Evolutionary conservation across 2,113 vertebrate species (phyloP).

Genomic region (Synodontis membranacea): DNA sequence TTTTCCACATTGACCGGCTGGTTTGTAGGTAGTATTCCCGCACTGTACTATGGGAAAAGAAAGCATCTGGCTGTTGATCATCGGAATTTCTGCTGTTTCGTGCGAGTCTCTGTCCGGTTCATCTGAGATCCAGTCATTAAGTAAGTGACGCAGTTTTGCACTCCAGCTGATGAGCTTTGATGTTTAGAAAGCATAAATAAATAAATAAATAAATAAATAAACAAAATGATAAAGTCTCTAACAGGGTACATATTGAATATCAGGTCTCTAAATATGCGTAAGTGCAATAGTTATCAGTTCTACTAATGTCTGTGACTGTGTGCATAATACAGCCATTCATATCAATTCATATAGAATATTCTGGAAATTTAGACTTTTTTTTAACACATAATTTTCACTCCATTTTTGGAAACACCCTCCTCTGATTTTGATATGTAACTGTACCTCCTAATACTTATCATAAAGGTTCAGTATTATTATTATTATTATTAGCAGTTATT

Average conservation of each 20-base stretch:
- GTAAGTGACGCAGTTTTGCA: slow-evolving; percentile 46
- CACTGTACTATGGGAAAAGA: slow-evolving; percentile 61
- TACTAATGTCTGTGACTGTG: not conserved
- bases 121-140: slow-evolving; percentile 38
- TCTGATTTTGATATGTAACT: not conserved
- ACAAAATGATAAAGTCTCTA: not conserved
- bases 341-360: not conserved
- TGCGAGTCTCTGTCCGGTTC: slow-evolving; percentile 49
- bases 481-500: slow-evolving; percentile 11
- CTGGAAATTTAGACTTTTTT: not conserved
- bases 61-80: slow-evolving; percentile 50
- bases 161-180: not conserved
- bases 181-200: not conserved
- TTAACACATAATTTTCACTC: not conserved
- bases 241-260: not conserved
- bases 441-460: not conserved
- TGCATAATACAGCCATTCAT: not conserved
- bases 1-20: not conserved
- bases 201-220: too few species aligned
- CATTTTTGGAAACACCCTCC: not conserved
- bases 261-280: not conserved
- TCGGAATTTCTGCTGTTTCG: slow-evolving; percentile 55
- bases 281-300: not conserved
- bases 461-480: slow-evolving; percentile 6
- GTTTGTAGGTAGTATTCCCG: not conserved